Evolutionary conservation across 2,113 vertebrate genomes (phyloP), one percentile per base, ranked within the genome.

Genomic region (Anhinga anhinga): DNA sequence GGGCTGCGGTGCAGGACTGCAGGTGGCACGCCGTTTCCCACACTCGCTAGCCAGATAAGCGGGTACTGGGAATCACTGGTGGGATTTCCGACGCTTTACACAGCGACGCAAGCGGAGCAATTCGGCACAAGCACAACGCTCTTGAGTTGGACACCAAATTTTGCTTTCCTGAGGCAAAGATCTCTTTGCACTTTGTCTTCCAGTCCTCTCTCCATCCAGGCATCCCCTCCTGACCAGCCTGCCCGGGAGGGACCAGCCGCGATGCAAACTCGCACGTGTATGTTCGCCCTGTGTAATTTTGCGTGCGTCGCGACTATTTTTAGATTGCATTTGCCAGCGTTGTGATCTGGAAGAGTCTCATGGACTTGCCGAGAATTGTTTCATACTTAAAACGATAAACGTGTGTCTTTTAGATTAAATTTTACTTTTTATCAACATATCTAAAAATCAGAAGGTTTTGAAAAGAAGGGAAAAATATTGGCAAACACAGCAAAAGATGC

Each of bases 11-110:
- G n/a, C 36, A 5, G 20, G 36, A 30, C 56, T 16, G 56, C 81
- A 3, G 10, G 6, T 40, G 5, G 0, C 10, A 9, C 1, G 0
- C 16, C 1, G 4, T 10, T 59, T 53, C 18, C 40, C 40, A 25
- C 4, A 4, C 50, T n/a, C 71, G 2, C 11, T 49, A 36, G 8
- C 42, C n/a, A 30, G 38, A 6, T 7, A 34, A n/a, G 29, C 1
- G 11, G 30, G 17, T 10, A 4, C 36, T 27, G 44, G 70, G 49
- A 45, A 32, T 9, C 2, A 12, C 44, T 2, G 22, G 29, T 10
- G 29, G 50, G 44, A 20, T 25, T 45, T n/a, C 10, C 16, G 30
- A 26, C 4, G 7, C 71, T 63, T 63, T 5, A 19, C 30, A 2
- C 23, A 1, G 12, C 5, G 4, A 10, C 1, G 13, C 22, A 13